Percentiles rank a stretch among this genome's conserved stretches.
Conservation (phyloP, 2,888 invertebrate species). For the Macaria liturata region DNA sequence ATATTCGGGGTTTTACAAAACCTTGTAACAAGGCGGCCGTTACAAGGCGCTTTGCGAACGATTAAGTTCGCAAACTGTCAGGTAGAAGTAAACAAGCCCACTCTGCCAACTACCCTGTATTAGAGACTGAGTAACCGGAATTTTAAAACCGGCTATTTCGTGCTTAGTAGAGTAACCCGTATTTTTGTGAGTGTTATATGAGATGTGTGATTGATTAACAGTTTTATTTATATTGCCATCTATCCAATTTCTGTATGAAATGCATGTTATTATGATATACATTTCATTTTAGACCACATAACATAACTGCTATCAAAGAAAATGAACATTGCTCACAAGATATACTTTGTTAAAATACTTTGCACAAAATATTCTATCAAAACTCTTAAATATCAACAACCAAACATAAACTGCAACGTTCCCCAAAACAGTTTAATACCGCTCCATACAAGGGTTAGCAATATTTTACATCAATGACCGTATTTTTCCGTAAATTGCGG, state of each 20-base stretch:
- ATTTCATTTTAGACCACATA: too few species aligned
- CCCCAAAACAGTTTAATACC: too few species aligned
- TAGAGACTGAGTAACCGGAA: slow-evolving; percentile 13
- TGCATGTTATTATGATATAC: too few species aligned
- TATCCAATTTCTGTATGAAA: too few species aligned
- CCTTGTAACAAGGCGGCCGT: slow-evolving; percentile 20
- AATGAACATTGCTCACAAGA: too few species aligned
- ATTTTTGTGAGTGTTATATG: neutral
- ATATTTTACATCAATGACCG: neutral
- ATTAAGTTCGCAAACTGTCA: slow-evolving; percentile 26
- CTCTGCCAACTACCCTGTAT: slow-evolving; percentile 6
- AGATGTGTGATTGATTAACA: neutral
- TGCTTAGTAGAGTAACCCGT: neutral
- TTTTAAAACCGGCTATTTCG: neutral
- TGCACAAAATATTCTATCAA: too few species aligned
- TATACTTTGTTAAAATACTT: too few species aligned
- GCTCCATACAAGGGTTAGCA: too few species aligned
- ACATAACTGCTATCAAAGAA: too few species aligned
- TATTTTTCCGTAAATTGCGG: neutral
- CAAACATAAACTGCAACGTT: too few species aligned
- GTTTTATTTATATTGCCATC: neutral
- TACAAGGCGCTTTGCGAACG: slow-evolving; percentile 25
- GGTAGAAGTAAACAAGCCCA: slow-evolving; percentile 26
- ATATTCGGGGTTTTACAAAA: slow-evolving; percentile 15
- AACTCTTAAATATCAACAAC: too few species aligned